Evolutionary conservation across 2,113 vertebrate genomes (phyloP).

Genomic region (Gracilinanus agilis): DNA sequence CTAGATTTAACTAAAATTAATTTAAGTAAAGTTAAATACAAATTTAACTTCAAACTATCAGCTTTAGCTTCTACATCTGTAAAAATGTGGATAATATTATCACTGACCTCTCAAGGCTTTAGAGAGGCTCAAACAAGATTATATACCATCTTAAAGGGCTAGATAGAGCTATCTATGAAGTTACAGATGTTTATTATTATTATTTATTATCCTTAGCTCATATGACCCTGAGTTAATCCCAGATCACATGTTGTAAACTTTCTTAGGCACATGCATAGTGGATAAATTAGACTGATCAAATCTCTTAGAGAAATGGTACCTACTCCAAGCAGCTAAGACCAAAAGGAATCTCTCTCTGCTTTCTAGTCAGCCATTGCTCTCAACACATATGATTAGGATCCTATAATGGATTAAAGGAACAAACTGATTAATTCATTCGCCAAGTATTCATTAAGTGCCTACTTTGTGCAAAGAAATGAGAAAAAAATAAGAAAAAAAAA

Average conservation of each 20-base stretch:
- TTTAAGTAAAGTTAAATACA: too few relatives aligned
- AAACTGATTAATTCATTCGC: constrained; percentile 24
- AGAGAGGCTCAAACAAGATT: background rate
- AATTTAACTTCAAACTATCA: too few relatives aligned
- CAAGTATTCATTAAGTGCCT: constrained; percentile 14
- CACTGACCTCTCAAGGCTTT: background rate
- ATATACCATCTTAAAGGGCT: background rate
- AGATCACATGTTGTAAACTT: constrained; percentile 1
- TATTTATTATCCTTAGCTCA: background rate
- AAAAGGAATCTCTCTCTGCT: constrained; percentile 14
- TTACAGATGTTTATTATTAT: background rate
- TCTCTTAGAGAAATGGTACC: background rate
- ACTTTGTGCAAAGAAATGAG: background rate
- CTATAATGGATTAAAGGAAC: background rate
- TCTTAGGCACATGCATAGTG: background rate
- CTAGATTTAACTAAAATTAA: too few relatives aligned
- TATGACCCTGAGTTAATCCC: background rate
- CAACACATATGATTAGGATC: background rate
- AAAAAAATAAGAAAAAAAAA: constrained; percentile 14
- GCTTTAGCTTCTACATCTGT: too few relatives aligned
- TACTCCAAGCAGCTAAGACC: constrained; percentile 30
- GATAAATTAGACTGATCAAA: constrained; percentile 26
- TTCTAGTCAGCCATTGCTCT: background rate
- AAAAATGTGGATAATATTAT: too few relatives aligned
- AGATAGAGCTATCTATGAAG: background rate